Conservation (phyloP, 2,113 vertebrate species). For the Phaethornis superciliosus region DNA sequence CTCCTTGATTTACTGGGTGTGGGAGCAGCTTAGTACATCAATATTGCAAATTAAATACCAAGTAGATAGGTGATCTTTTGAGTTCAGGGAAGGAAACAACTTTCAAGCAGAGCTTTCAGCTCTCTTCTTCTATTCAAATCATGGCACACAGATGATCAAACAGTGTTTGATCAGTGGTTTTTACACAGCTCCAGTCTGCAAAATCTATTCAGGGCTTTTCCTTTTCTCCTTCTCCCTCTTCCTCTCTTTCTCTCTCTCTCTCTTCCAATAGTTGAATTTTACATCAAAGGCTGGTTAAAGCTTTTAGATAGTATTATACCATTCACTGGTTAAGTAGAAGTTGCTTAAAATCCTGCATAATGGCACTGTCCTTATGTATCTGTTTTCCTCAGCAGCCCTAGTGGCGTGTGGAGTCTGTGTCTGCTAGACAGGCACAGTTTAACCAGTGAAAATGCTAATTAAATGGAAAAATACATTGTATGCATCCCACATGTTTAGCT, state of each 20-base stretch:
- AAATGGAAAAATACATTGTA: background rate
- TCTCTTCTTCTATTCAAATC: background rate
- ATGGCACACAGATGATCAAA: background rate
- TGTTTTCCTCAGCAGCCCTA: background rate
- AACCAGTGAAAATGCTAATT: background rate
- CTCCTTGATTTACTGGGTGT: constrained; percentile 21
- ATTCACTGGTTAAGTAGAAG: background rate
- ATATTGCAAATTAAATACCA: constrained; percentile 11
- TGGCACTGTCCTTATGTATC: background rate
- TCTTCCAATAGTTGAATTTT: background rate
- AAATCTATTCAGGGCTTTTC: background rate
- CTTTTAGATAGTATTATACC: background rate
- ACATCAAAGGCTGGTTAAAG: background rate
- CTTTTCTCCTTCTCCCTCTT: background rate
- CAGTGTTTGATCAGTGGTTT: background rate
- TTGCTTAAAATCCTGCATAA: background rate
- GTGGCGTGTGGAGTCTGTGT: background rate
- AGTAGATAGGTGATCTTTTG: background rate
- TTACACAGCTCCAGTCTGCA: background rate
- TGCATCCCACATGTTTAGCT: background rate
- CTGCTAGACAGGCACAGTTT: background rate
- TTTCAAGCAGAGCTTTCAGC: background rate
- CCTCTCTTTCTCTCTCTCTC: background rate
- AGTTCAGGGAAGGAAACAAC: background rate
- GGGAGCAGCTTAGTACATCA: background rate